Base-by-base conservation (phyloP, 2,888 invertebrate species). In the Eumacrocentrus americanus region DNA sequence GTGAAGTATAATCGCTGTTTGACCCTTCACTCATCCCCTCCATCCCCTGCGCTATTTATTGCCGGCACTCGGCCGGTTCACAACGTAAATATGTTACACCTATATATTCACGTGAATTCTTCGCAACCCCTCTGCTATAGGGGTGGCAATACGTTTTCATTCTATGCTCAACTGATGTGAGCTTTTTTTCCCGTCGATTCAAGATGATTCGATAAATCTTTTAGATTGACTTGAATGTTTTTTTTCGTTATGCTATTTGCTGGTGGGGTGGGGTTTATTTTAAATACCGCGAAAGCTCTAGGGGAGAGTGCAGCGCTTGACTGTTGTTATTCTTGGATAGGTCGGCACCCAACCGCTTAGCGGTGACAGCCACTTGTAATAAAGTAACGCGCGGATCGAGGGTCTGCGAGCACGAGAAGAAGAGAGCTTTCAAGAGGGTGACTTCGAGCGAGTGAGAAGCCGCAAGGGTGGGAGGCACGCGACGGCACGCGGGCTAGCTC, bases 41-140 rank as follows among this genome's bases (percentile, higher is more conserved):
- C 58, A 12, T 29, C 63, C 64, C 65, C 64, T 64, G 65, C 61
- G 72, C 77, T 78, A 79, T 80, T 78, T 80, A 79, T 80, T 75
- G 76, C 78, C 73, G 72, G 67, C 77, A 77, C 74, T 76, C 71
- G 74, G 76, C 70, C 72, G 75, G 75, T 79, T 80, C 79, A 74
- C 80, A 80, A 76, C 76, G 76, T 80, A 80, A 80, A 80, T 79
- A 80, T 78, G 78, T 78, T 78, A 74, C 75, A 74, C 73, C 74
- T 74, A 76, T 69, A 67, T 64, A 61, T 62, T 52, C 34, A 46
- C n/a, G 20, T 1, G 11, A 35, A 35, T 37, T 35, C 11, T 20
- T 51, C 12, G 9, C 5, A 18, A 16, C 11, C 51, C 5, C 12
- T 11, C 11, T 7, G 14, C 1, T 23, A 12, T 12, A 46, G 6